Evolutionary conservation across 1,140 invertebrate species (phyloP), one percentile per base, ranked within the genome.

Genomic region (Drosophila funebris): DNA sequence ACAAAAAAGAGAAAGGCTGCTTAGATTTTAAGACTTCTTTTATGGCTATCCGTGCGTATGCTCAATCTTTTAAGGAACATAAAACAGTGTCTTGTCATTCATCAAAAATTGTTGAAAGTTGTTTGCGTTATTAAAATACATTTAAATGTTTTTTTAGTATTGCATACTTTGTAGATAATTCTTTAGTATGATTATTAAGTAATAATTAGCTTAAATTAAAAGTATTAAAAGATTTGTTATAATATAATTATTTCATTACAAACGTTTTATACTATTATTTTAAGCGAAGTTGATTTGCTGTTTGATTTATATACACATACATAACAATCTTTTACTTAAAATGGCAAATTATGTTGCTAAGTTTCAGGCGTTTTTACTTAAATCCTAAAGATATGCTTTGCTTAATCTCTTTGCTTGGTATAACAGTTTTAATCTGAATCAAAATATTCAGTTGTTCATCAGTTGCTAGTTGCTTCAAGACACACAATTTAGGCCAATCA

Each of bases 371-470:
- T 4, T 24, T 58, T 13, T 0, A 22, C 2, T 7, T 0, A 4
- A 0, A 11, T 5, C 76, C 33, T 0, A 41, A 60, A 39, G 8
- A 1, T 78, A 78, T 78, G 62, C 76, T 27, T 13, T 24, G 43
- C 0, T n/a, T 9, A n/a, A 0, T 4, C 2, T 0, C 8, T 3
- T n/a, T 14, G 0, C 0, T 0, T 3, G n/a, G 76, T 78, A 78
- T 78, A 78, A 78, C 76, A 78, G 50, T 69, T 78, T 24, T n/a
- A 14, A 6, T n/a, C 57, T 3, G 1, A 11, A 14, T 1, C 5
- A 31, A n/a, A n/a, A n/a, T n/a, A n/a, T n/a, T n/a, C n/a, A n/a
- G n/a, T n/a, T n/a, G n/a, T n/a, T n/a, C n/a, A n/a, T n/a, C n/a
- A n/a, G n/a, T n/a, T n/a, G n/a, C n/a, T n/a, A n/a, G n/a, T n/a